These are phyloP conservation scores for Eclectus roratus DNA, from an alignment of 2,113 vertebrate species.

Conservation along the genomic window DNA sequence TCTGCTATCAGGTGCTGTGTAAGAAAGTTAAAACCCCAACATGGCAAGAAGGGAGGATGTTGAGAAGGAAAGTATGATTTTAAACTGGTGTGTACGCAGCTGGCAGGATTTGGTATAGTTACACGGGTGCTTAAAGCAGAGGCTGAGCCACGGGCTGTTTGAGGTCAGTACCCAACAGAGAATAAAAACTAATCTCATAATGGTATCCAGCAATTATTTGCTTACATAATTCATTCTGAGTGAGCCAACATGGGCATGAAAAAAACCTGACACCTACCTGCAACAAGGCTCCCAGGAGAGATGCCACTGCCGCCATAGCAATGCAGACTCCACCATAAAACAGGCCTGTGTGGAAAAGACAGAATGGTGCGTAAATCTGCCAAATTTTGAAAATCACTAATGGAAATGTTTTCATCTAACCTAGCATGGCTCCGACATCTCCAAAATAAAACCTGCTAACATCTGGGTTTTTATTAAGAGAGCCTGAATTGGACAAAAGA, in stretches of 20 bases:
- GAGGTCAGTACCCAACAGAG: background rate
- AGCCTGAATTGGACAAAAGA: background rate
- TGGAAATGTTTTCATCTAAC: background rate
- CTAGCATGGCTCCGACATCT: background rate
- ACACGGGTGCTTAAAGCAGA: background rate
- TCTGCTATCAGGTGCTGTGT: background rate
- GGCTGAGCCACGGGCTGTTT: background rate
- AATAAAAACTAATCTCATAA: background rate
- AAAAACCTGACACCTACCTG: conserved; percentile 78
- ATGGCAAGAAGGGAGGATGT: background rate
- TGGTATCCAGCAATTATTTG: background rate
- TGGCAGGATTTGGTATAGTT: background rate
- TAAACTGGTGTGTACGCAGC: background rate
- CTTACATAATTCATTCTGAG: background rate
- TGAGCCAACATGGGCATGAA: background rate
- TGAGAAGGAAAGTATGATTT: background rate
- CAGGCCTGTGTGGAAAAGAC: conserved; percentile 75
- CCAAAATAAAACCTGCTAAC: background rate
- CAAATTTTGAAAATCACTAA: background rate
- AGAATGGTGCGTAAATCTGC: background rate
- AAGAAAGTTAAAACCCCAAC: background rate
- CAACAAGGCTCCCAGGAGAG: conserved; percentile 85
- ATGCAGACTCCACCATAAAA: conserved; percentile 89
- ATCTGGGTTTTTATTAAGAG: background rate
- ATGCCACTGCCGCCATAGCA: conserved; percentile 92